Conservation (phyloP, 2,797 vertebrate species). For the Gastrophryne carolinensis region DNA sequence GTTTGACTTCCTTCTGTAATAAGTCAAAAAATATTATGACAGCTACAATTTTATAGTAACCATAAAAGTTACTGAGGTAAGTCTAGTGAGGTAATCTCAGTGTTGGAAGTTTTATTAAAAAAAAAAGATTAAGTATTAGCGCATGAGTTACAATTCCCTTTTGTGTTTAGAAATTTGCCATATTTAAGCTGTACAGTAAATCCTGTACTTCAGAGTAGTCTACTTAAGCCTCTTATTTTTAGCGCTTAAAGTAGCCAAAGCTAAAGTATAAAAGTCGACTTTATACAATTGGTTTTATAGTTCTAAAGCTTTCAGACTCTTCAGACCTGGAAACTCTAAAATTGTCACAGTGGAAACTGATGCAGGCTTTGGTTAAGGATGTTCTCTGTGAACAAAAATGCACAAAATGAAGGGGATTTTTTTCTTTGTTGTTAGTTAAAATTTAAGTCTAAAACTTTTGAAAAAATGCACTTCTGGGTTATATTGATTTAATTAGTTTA, state of each 20-base stretch:
- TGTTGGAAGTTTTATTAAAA: slow-evolving; percentile 74
- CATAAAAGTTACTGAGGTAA: slow-evolving; percentile 73
- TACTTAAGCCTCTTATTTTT: slow-evolving; percentile 67
- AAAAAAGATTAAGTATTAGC: slow-evolving; percentile 68
- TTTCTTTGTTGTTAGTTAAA: too few relatives aligned
- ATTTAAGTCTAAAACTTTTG: too few relatives aligned
- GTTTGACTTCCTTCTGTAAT: slow-evolving; percentile 68
- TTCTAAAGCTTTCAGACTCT: slow-evolving; percentile 15
- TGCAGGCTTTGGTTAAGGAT: not conserved
- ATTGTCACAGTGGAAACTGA: not conserved
- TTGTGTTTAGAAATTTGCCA: slow-evolving; percentile 67
- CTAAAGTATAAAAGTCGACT: slow-evolving; percentile 60
- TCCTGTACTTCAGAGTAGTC: slow-evolving; percentile 65
- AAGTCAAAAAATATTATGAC: slow-evolving; percentile 73
- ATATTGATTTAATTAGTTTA: too few relatives aligned
- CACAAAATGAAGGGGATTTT: not conserved
- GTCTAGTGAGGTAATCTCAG: slow-evolving; percentile 73
- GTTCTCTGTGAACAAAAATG: not conserved
- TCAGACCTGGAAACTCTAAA: slow-evolving; percentile 7
- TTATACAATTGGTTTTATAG: slow-evolving; percentile 58
- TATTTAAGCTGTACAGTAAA: slow-evolving; percentile 62
- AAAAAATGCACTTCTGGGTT: too few relatives aligned
- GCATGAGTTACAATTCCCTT: slow-evolving; percentile 68
- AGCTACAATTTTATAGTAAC: slow-evolving; percentile 70
- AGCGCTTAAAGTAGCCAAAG: slow-evolving; percentile 60